Conservation (phyloP, 1,140 invertebrate genomes). For the Dysdera silvatica region DNA sequence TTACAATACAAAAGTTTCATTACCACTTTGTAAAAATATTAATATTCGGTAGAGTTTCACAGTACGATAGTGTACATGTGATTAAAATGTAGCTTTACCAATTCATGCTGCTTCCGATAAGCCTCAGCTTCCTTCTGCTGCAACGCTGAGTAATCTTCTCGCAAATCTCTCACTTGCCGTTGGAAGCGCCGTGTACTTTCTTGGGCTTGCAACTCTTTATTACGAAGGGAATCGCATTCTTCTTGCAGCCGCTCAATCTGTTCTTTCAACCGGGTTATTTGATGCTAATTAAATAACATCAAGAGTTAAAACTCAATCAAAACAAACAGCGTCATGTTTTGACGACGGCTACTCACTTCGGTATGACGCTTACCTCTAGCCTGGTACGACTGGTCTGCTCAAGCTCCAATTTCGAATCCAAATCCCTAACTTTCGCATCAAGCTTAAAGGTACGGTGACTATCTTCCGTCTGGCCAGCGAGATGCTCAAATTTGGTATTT, state of each 20-base stretch:
- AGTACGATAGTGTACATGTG: neutral
- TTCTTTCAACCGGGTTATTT: slow-evolving; percentile 60
- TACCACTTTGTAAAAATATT: neutral
- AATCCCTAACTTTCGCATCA: slow-evolving; percentile 72
- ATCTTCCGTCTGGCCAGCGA: slow-evolving; percentile 69
- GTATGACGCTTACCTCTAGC: slow-evolving; percentile 57
- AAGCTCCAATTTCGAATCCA: slow-evolving; percentile 80
- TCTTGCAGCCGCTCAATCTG: slow-evolving; percentile 66
- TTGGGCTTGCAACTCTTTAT: slow-evolving; percentile 63
- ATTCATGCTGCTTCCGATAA: slow-evolving; percentile 50
- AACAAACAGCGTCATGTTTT: neutral
- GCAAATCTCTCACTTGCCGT: slow-evolving; percentile 57
- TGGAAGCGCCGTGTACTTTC: slow-evolving; percentile 67
- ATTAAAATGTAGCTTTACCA: slow-evolving; percentile 36
- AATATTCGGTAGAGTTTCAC: neutral
- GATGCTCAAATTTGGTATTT: slow-evolving; percentile 61
- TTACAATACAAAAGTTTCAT: neutral
- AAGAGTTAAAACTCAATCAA: neutral
- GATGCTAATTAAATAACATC: slow-evolving; percentile 7
- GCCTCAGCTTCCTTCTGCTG: slow-evolving; percentile 63
- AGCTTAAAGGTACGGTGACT: slow-evolving; percentile 58
- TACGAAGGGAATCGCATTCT: slow-evolving; percentile 60
- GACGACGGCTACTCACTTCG: too few species aligned
- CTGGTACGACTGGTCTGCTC: slow-evolving; percentile 74
- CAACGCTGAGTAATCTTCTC: slow-evolving; percentile 59